Conservation (phyloP, 2,797 vertebrate genomes). For the Champsocephalus esox region DNA sequence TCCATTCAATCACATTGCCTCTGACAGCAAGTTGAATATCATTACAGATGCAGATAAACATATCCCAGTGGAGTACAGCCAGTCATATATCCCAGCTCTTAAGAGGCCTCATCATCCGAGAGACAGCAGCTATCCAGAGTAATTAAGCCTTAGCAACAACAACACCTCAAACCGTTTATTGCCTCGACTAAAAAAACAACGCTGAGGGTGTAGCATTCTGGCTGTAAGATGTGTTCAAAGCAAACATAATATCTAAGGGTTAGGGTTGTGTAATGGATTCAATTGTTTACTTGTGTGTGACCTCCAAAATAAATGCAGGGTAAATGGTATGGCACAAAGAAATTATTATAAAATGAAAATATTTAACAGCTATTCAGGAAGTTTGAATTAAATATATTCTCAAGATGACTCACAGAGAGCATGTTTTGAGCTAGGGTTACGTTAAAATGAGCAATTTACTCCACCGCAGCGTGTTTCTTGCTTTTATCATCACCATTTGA, state of each 20-base stretch:
- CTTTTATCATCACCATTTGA: slow-evolving; percentile 9
- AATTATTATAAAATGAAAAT: slow-evolving; percentile 10
- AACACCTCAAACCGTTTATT: neutral
- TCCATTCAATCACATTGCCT: no score
- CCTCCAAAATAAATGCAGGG: neutral
- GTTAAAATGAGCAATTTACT: slow-evolving; percentile 3
- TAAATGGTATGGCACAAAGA: slow-evolving; percentile 14
- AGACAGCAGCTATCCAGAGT: slow-evolving; percentile 46
- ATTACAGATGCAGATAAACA: slow-evolving; percentile 15
- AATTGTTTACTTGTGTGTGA: neutral
- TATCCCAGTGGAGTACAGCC: slow-evolving; percentile 13
- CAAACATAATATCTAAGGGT: neutral
- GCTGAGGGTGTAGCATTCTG: slow-evolving; percentile 4
- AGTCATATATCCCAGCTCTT: slow-evolving; percentile 39
- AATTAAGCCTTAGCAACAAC: slow-evolving; percentile 58
- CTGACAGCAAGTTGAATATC: neutral
- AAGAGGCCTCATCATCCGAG: slow-evolving; percentile 29
- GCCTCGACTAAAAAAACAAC: neutral
- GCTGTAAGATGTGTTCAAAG: slow-evolving; percentile 1
- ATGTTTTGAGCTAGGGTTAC: neutral
- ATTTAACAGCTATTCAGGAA: slow-evolving; percentile 12
- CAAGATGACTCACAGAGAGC: neutral
- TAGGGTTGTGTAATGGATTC: slow-evolving; percentile 19
- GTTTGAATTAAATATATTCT: neutral
- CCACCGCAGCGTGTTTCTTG: slow-evolving; percentile 12